Evolutionary conservation across 2,797 vertebrate genomes (phyloP).

Genomic region (Microctenopoma steveboyesi): DNA sequence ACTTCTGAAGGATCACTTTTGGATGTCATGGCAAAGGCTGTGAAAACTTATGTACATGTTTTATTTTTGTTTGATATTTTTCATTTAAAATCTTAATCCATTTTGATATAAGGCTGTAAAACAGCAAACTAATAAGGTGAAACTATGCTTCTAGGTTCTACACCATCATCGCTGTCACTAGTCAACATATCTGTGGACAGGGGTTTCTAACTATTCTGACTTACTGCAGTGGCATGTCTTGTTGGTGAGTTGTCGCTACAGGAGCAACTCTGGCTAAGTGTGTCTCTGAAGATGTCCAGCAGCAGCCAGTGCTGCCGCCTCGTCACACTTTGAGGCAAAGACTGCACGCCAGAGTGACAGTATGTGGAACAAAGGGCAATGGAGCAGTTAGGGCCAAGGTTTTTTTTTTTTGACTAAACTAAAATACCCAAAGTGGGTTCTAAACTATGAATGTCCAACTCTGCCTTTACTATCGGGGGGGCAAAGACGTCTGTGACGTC

Average conservation of each 20-base stretch:
- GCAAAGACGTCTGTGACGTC: too few relatives aligned
- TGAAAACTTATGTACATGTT: too few relatives aligned
- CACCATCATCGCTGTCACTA: slow-evolving; percentile 4
- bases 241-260: slow-evolving; percentile 82
- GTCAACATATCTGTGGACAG: background rate
- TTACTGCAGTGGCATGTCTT: slow-evolving; percentile 80
- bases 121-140: background rate
- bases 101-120: too few relatives aligned
- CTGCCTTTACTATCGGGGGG: background rate
- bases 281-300: slow-evolving; percentile 88
- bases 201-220: slow-evolving; percentile 54
- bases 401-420: background rate
- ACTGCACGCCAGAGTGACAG: slow-evolving; percentile 57
- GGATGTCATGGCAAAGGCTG: too few relatives aligned
- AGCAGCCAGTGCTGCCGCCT: slow-evolving; percentile 84
- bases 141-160: slow-evolving; percentile 6
- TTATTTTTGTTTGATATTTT: too few relatives aligned
- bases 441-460: background rate
- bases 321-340: slow-evolving; percentile 72
- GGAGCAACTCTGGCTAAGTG: slow-evolving; percentile 86
- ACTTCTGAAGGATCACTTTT: too few relatives aligned
- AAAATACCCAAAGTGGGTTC: background rate
- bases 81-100: too few relatives aligned
- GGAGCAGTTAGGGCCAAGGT: slow-evolving; percentile 6
- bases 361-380: slow-evolving; percentile 36